Conservation (phyloP, 1,140 invertebrate genomes). For the Tetragonula clypearis region DNA sequence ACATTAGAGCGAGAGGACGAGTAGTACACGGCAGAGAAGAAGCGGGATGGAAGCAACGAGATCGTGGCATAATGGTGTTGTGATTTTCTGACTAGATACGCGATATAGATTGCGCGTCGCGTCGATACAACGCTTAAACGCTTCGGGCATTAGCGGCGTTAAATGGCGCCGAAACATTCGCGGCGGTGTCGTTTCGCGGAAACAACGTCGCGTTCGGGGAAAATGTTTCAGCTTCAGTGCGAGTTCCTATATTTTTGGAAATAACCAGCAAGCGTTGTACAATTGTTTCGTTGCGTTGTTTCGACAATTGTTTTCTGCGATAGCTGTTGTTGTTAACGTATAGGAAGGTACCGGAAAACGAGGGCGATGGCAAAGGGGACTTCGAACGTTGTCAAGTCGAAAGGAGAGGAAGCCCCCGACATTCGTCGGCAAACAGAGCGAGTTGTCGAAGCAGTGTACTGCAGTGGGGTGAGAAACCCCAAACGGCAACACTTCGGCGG, state of each 20-base stretch:
- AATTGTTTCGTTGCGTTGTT: no score
- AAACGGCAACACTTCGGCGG: conserved; percentile 71
- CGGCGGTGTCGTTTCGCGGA: not conserved
- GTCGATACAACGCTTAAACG: conserved; percentile 70
- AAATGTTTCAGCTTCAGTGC: not conserved
- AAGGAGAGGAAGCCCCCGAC: conserved; percentile 66
- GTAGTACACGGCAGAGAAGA: conserved; percentile 1
- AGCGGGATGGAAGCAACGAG: conserved; percentile 37
- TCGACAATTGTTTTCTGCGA: not conserved
- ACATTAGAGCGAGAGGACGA: conserved; percentile 69
- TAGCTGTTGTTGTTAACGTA: not conserved
- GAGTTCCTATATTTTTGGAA: not conserved
- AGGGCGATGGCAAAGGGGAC: not conserved
- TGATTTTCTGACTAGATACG: conserved; percentile 77
- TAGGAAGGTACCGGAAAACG: not conserved
- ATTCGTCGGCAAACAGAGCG: conserved; percentile 66
- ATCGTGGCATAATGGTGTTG: conserved; percentile 76
- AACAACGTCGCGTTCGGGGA: not conserved
- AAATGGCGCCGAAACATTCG: conserved; percentile 10
- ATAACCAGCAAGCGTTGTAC: not conserved
- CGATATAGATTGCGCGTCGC: conserved; percentile 63
- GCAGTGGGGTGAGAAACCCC: conserved; percentile 69
- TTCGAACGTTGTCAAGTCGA: conserved; percentile 58
- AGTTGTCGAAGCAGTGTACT: conserved; percentile 28
- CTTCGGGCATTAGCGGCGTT: conserved; percentile 69